Conservation (phyloP, 2,888 invertebrate species). For the Drosophila picticornis region DNA sequence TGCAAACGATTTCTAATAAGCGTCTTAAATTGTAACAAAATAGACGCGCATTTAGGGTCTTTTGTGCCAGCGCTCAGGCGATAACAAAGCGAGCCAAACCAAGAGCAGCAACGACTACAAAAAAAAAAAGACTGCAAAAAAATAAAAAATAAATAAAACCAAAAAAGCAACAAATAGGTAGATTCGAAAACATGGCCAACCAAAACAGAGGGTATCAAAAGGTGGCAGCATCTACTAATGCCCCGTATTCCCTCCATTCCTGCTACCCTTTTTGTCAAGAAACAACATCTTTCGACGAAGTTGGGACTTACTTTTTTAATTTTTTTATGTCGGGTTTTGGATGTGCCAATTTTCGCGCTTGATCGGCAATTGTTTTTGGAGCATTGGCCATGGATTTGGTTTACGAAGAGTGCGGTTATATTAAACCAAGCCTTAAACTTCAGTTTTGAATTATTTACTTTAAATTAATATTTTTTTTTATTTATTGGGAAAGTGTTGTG, state of each 20-base stretch:
- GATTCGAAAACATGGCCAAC: constrained; percentile 48
- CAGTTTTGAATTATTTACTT: not conserved
- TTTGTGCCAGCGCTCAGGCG: constrained; percentile 58
- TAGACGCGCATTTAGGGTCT: constrained; percentile 77
- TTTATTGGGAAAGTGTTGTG: not conserved
- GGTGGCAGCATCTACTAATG: constrained; percentile 49
- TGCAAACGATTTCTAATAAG: constrained; percentile 82
- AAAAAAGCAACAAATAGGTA: constrained; percentile 34
- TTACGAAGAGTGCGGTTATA: constrained; percentile 22
- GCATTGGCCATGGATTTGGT: constrained; percentile 40
- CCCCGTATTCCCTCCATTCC: constrained; percentile 28
- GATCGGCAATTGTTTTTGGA: constrained; percentile 46
- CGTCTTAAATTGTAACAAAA: constrained; percentile 81
- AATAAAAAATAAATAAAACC: not conserved
- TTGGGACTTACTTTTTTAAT: constrained; percentile 11
- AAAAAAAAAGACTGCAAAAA: no score
- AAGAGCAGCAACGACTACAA: constrained; percentile 4
- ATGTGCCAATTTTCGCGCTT: constrained; percentile 73
- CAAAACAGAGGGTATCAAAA: constrained; percentile 62
- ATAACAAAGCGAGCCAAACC: constrained; percentile 59
- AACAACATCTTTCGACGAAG: constrained; percentile 4
- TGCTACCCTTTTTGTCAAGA: constrained; percentile 22
- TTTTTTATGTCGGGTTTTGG: constrained; percentile 44
- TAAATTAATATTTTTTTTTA: not conserved
- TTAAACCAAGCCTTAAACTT: not conserved